These are phyloP conservation scores for Acinonyx jubatus DNA, from an alignment of 2,113 vertebrate species.

Conservation along the genomic window DNA sequence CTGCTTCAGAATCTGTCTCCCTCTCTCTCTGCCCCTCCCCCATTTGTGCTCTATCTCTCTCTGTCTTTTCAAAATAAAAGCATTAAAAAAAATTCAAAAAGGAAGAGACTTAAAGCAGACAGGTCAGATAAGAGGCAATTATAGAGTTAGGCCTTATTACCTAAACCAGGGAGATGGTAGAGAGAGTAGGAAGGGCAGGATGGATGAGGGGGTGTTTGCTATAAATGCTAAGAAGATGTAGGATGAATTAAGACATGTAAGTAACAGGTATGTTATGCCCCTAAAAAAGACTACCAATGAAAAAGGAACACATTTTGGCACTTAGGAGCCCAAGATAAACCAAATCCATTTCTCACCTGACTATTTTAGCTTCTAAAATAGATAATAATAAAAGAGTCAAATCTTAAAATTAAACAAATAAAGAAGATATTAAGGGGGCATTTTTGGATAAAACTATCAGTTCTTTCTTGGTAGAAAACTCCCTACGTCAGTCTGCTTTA, in stretches of 20 bases:
- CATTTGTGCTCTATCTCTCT: too few species aligned
- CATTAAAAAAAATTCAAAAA: not conserved
- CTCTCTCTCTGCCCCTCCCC: too few species aligned
- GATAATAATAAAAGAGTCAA: not conserved
- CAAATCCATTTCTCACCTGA: not conserved
- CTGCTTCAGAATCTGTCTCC: too few species aligned
- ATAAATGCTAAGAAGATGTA: not conserved
- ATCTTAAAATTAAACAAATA: not conserved
- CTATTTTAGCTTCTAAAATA: not conserved
- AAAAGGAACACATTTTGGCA: not conserved
- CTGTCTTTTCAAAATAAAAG: too few species aligned
- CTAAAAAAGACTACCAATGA: not conserved
- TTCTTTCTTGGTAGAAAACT: not conserved
- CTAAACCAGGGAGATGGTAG: not conserved
- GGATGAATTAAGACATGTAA: not conserved
- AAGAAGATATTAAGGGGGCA: not conserved
- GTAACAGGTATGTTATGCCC: not conserved
- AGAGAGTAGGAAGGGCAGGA: not conserved
- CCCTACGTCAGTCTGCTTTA: not conserved
- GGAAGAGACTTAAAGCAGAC: not conserved
- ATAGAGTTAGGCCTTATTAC: not conserved
- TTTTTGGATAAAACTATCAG: not conserved
- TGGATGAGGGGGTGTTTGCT: not conserved
- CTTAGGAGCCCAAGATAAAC: not conserved
- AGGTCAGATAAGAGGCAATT: not conserved